These are phyloP conservation scores for Lucifuga dentata DNA, from an alignment of 2,113 vertebrate genomes.

Conservation along the genomic window DNA sequence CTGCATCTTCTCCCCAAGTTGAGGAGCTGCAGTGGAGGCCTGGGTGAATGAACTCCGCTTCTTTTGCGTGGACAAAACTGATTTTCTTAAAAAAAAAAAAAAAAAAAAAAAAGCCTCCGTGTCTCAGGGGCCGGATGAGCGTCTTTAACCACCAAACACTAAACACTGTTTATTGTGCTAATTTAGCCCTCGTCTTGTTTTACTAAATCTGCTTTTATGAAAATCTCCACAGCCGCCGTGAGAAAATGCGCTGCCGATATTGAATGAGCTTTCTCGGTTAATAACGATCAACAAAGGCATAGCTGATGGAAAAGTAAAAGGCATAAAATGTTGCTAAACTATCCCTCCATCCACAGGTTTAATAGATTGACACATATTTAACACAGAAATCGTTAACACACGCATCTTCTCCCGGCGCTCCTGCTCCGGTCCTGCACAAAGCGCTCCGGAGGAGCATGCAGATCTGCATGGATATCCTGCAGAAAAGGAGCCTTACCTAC, in stretches of 20 bases:
- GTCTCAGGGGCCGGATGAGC: too few species aligned
- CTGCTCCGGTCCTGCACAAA: conserved; percentile 49
- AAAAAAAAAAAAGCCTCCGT: too few species aligned
- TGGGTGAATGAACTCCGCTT: conserved; percentile 36
- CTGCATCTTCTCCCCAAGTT: conserved; percentile 50
- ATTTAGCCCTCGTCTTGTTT: not conserved
- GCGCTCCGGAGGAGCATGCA: conserved; percentile 43
- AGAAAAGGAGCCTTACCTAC: conserved; percentile 73
- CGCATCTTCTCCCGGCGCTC: conserved; percentile 21
- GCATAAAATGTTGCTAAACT: too few species aligned
- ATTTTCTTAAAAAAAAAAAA: not conserved
- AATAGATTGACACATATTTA: too few species aligned
- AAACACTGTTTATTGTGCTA: conserved; percentile 17
- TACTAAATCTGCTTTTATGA: not conserved
- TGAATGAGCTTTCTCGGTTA: conserved; percentile 10
- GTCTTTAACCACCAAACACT: not conserved
- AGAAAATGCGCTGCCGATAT: conserved; percentile 1
- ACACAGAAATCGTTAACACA: conserved; percentile 17
- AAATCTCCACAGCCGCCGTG: not conserved
- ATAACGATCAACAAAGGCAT: not conserved
- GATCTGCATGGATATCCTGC: conserved; percentile 45
- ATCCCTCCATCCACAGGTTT: too few species aligned
- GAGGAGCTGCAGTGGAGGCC: conserved; percentile 44
- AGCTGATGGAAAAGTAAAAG: too few species aligned
- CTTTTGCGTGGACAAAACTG: not conserved